These are phyloP conservation scores for Steinernema khuongi DNA, from an alignment of 1,140 invertebrate species.

Conservation along the genomic window DNA sequence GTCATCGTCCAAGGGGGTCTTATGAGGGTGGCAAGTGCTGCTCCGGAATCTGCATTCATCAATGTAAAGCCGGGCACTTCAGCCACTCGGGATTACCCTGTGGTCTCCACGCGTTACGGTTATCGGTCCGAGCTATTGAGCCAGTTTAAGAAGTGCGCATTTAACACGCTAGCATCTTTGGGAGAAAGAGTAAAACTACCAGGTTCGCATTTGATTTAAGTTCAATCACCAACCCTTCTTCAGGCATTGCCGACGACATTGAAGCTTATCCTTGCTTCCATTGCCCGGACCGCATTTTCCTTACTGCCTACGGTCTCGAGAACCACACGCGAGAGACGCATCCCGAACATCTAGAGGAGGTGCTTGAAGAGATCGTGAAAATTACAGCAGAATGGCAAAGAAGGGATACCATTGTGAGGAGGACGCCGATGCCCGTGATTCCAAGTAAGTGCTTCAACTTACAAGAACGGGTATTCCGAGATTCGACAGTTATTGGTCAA, in stretches of 20 bases:
- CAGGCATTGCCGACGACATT: conserved; percentile 32
- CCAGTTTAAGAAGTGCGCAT: neutral
- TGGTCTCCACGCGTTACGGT: neutral
- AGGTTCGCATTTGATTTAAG: neutral
- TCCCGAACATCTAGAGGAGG: conserved; percentile 28
- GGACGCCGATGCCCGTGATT: neutral
- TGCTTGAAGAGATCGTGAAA: conserved; percentile 18
- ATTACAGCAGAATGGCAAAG: conserved; percentile 34
- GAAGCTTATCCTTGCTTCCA: conserved; percentile 32
- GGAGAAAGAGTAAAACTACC: neutral
- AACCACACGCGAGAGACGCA: conserved; percentile 24
- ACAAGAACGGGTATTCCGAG: neutral
- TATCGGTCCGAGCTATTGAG: neutral
- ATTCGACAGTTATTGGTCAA: neutral
- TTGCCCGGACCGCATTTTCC: conserved; percentile 30
- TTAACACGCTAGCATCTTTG: neutral
- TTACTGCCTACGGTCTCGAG: conserved; percentile 31
- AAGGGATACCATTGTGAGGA: conserved; percentile 22
- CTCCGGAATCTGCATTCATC: neutral
- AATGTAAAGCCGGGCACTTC: neutral
- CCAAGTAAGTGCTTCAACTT: neutral
- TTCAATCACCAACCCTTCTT: neutral
- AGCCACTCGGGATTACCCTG: neutral
- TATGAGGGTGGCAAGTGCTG: neutral
- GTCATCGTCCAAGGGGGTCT: conserved; percentile 11